Conservation (phyloP, 2,888 invertebrate genomes). For the Mythimna ferrago region DNA sequence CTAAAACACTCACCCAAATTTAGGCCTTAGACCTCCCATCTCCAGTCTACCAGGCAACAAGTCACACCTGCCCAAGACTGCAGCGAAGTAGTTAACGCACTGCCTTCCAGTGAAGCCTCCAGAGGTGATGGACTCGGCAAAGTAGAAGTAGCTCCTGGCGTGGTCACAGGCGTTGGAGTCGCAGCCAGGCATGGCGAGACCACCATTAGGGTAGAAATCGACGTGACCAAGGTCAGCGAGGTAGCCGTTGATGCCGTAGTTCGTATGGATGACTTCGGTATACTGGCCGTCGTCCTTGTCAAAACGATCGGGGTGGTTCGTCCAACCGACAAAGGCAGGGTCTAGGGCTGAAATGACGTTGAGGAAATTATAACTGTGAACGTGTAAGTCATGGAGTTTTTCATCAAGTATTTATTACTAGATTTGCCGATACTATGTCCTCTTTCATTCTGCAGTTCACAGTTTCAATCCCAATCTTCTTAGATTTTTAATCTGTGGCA, state of each 20-base stretch:
- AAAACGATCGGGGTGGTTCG: constrained; percentile 76
- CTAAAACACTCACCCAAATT: constrained; percentile 73
- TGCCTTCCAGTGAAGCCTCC: constrained; percentile 78
- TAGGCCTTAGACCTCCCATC: constrained; percentile 80
- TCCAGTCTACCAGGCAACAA: constrained; percentile 71
- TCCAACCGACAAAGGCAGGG: constrained; percentile 80
- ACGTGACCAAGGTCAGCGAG: constrained; percentile 75
- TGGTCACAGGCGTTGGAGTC: constrained; percentile 78
- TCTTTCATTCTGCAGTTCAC: neutral
- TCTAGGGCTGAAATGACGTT: constrained; percentile 73
- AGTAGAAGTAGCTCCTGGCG: constrained; percentile 75
- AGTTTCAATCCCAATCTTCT: neutral
- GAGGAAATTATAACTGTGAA: neutral
- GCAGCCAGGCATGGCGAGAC: constrained; percentile 81
- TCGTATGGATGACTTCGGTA: constrained; percentile 83
- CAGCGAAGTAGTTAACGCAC: constrained; percentile 77
- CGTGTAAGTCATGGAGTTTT: neutral
- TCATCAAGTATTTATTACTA: neutral
- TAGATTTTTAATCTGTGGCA: neutral
- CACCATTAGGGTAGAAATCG: constrained; percentile 83
- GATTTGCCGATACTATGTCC: neutral
- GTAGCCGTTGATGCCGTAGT: constrained; percentile 78
- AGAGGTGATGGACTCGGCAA: constrained; percentile 76
- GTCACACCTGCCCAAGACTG: constrained; percentile 72
- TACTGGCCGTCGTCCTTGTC: constrained; percentile 74